Evolutionary conservation across 1,140 invertebrate genomes (phyloP), one percentile per base, ranked within the genome.

Genomic region (Centruroides vittatus): DNA sequence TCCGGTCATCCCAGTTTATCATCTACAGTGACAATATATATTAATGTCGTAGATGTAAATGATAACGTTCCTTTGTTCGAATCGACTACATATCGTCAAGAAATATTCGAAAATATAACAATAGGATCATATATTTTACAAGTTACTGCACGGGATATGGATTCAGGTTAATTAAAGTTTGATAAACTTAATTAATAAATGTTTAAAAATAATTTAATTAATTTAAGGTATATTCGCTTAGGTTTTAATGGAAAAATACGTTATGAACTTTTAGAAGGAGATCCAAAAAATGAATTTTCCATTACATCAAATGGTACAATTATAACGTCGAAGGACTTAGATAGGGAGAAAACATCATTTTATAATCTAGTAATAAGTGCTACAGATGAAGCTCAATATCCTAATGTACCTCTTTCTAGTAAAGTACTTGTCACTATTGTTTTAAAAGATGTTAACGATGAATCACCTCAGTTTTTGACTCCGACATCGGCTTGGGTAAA

Each of bases 31-130:
- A 12, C 4, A 55, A 58, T 59, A 11, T 48, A 52, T 9, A 46
- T 55, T 41, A 93, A 94, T 75, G 88, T 97, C 1, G 76, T 91
- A 50, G 93, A 98, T 72, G 78, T 94, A 34, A 96, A 97, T 73
- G 93, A 97, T 76, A 96, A 98, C 72, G 81, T 88, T 2, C 93
- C 93, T 0, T 78, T 90, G 50, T 96, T 96, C 71, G 86, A 93
- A 69, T 83, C 87, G 0, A 89, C 91, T 75, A 86, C 86, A 56
- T 90, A 92, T 73, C 86, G 83, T 13, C 84, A 86, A 64, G 89
- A 92, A 68, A 80, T 96, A 55, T 80, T 82, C 62, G 93, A 98
- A 74, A 90, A 93, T 69, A 82, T 85, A 7, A 83, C 86, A 1
- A 71, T 89, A 23, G 86, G 85, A 11, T 85, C 41, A 6, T 8